Evolutionary conservation across 2,888 invertebrate species (phyloP).

Genomic region (Meiosimyza decipiens): DNA sequence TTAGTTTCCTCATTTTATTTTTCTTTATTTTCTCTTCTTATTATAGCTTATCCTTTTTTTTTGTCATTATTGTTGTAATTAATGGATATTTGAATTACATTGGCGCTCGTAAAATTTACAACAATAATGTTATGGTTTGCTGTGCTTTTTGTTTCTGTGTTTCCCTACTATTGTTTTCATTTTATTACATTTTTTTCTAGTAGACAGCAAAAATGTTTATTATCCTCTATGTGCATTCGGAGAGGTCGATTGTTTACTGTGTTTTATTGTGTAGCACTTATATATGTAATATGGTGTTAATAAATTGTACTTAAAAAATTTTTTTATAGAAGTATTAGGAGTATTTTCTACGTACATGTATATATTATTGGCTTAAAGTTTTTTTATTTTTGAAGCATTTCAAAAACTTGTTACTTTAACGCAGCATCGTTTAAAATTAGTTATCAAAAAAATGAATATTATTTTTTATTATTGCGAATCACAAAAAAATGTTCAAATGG

Average conservation of each 20-base stretch:
- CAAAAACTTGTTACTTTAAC: too few relatives aligned
- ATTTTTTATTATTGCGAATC: too few relatives aligned
- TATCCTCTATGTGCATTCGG: constrained; percentile 23
- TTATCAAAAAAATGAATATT: too few relatives aligned
- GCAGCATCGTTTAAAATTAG: too few relatives aligned
- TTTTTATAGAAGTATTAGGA: too few relatives aligned
- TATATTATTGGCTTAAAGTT: too few relatives aligned
- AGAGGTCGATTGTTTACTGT: constrained; percentile 25
- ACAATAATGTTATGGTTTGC: constrained; percentile 51
- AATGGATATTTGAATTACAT: constrained; percentile 63
- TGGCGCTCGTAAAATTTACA: constrained; percentile 63
- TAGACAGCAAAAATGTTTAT: constrained; percentile 15
- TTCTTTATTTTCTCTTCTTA: neutral
- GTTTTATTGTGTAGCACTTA: constrained; percentile 50
- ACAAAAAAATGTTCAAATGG: too few relatives aligned
- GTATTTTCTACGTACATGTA: too few relatives aligned
- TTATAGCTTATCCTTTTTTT: neutral
- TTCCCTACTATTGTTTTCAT: constrained; percentile 8
- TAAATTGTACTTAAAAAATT: constrained; percentile 49
- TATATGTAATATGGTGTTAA: constrained; percentile 56
- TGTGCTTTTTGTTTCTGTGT: constrained; percentile 25
- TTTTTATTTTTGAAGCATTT: too few relatives aligned
- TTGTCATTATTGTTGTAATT: constrained; percentile 53
- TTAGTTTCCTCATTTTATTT: neutral
- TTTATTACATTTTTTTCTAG: constrained; percentile 9